phyloP scores from a whole-genome alignment of 2,113 vertebrate species.

The Cavia porcellus region DNA sequence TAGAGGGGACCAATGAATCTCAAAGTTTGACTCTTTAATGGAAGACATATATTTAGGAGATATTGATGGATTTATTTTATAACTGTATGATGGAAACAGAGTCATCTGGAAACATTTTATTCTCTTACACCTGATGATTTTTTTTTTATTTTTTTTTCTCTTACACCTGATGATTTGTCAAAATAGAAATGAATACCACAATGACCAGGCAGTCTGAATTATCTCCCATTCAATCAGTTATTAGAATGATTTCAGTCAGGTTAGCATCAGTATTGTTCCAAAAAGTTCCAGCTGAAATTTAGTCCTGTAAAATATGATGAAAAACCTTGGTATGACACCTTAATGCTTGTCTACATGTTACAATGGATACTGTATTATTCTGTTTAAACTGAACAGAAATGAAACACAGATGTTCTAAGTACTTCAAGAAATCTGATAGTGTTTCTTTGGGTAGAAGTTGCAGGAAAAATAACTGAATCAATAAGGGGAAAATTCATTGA shows the following conservation, averaged over 20 bases:
- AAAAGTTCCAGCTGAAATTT: not conserved
- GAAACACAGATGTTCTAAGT: not conserved
- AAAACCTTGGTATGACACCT: slow-evolving; percentile 18
- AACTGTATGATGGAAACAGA: not conserved
- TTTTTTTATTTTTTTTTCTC: too few species aligned
- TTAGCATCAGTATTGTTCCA: not conserved
- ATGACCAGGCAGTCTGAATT: not conserved
- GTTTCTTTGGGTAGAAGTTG: not conserved
- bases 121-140: not conserved
- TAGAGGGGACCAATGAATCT: not conserved
- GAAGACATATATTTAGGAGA: not conserved
- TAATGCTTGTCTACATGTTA: not conserved
- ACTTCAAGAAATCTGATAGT: not conserved
- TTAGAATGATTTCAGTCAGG: slow-evolving; percentile 35
- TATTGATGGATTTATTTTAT: not conserved
- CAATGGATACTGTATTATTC: not conserved
- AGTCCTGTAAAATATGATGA: not conserved
- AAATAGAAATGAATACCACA: not conserved
- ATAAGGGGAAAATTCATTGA: not conserved
- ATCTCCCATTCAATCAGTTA: not conserved
- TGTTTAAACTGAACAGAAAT: not conserved
- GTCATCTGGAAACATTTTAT: not conserved
- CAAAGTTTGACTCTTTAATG: not conserved
- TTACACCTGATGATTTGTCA: not conserved
- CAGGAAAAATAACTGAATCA: not conserved